Base-by-base conservation (phyloP, 2,113 vertebrate genomes). In the Muntiacus reevesi region DNA sequence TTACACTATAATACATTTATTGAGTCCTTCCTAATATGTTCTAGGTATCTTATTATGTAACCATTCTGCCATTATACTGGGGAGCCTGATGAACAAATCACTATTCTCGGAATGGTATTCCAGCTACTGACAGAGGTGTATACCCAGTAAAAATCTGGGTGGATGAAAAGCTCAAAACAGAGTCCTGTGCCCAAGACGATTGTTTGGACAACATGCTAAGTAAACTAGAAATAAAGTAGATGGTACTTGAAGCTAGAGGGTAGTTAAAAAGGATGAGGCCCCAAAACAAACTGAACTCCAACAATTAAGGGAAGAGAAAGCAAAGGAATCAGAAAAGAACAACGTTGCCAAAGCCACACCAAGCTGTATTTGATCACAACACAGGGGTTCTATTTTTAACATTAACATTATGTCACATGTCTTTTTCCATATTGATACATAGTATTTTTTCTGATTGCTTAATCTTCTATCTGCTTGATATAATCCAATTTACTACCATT, bases 371-470 rank as follows among this genome's bases (percentile, higher is more conserved):
- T 76, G 19, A 59, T 92, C n/a, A 71, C 33, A 84, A 86, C 50
- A 7, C 12, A 86, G 36, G 43, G 33, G 78, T 89, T 82, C 87
- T 89, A 71, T 11, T 83, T 79, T 92, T 97, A 93, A 76, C 52
- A n/a, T 90, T 96, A 91, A 74, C 45, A n/a, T 81, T 86, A 25
- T 86, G 9, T 40, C 78, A 89, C 12, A 13, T 76, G 55, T 81
- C 40, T 60, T 95, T 92, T 97, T 50, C 79, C 55, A 87, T 7
- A 17, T 23, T 83, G 60, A 94, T 67, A 47, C 27, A 40, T 33
- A 67, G 13, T 60, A 59, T 81, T 93, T 98, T 97, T 88, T 87
- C 87, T 92, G 60, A 87, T 91, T 91, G 55, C 79, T 79, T 90
- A 57, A 89, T 81, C 62, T 78, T 87, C 43, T 30, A 16, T 43